These are phyloP conservation scores for Lycia hirtaria DNA, from an alignment of 2,888 invertebrate genomes.

Conservation along the genomic window DNA sequence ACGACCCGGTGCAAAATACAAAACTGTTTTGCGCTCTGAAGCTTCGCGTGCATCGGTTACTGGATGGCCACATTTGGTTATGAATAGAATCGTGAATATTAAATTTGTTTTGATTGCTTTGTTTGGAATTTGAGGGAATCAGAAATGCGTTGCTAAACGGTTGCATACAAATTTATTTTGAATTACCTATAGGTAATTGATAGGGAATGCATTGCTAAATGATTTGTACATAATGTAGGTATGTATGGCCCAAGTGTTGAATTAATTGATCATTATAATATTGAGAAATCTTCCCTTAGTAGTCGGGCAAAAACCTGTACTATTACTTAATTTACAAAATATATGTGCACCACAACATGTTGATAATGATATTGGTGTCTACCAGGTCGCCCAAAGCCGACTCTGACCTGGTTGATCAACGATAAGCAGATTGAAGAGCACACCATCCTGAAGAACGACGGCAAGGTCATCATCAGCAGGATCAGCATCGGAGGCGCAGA, in stretches of 20 bases:
- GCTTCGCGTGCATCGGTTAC: constrained; percentile 10
- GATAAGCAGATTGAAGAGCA: constrained; percentile 89
- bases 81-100: constrained; percentile 15
- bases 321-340: no score
- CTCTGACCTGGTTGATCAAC: constrained; percentile 92
- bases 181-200: no score
- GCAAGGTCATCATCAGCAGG: constrained; percentile 90
- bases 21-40: constrained; percentile 15
- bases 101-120: constrained; percentile 5
- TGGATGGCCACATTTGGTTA: constrained; percentile 9
- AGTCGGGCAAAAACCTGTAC: no score
- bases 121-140: background rate
- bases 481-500: constrained; percentile 90
- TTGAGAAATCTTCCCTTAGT: no score
- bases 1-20: constrained; percentile 2
- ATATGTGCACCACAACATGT: no score
- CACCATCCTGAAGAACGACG: constrained; percentile 87
- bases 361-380: no score
- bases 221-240: no score
- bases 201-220: background rate
- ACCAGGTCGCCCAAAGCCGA: constrained; percentile 91
- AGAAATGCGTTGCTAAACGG: no score
- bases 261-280: background rate
- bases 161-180: no score
- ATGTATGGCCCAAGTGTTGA: no score